phyloP scores from a whole-genome alignment of 2,113 vertebrate genomes.

The Parotia lawesii region DNA sequence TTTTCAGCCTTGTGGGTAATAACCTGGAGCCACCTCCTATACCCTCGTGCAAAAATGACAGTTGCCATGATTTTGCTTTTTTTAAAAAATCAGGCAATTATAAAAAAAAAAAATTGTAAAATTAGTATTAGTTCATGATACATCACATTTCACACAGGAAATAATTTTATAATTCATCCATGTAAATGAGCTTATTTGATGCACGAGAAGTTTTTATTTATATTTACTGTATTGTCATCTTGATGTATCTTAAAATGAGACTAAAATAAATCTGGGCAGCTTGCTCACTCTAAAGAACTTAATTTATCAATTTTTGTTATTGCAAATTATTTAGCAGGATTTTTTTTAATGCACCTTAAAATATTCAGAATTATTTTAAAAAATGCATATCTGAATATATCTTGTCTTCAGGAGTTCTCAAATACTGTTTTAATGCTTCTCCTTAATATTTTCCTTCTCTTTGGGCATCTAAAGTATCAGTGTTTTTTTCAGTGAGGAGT shows the following conservation, averaged over 20 bases:
- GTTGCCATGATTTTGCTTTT: neutral
- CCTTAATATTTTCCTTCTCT: neutral
- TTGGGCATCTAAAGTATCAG: neutral
- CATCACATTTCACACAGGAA: neutral
- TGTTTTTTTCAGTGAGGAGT: neutral
- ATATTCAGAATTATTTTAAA: neutral
- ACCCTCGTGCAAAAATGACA: neutral
- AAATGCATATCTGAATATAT: neutral
- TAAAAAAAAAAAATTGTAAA: neutral
- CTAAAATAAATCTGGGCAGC: neutral
- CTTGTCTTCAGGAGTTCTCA: neutral
- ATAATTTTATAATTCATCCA: neutral
- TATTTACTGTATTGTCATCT: neutral
- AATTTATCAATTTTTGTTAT: neutral
- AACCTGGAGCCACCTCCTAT: neutral
- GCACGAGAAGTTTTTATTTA: neutral
- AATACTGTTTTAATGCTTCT: neutral
- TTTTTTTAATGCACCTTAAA: neutral
- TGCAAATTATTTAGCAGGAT: neutral
- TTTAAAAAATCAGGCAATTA: neutral
- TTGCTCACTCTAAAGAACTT: neutral
- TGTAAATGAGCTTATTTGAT: neutral
- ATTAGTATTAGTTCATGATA: neutral
- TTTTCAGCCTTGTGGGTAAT: neutral
- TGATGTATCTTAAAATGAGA: neutral